These are phyloP conservation scores for Sipunculus nudus DNA, from an alignment of 2,888 invertebrate species.

Conservation along the genomic window DNA sequence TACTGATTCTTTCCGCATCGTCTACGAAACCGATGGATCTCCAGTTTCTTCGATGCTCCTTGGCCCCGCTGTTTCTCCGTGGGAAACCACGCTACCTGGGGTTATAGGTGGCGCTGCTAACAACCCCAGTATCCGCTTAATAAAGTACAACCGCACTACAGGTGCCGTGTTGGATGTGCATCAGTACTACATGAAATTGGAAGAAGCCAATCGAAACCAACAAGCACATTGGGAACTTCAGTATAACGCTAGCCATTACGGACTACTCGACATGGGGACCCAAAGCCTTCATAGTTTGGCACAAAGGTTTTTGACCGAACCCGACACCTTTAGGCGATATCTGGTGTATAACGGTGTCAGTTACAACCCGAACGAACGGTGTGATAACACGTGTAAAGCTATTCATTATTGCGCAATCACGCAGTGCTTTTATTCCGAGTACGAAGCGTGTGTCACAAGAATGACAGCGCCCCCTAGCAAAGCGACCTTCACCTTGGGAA, in stretches of 20 bases:
- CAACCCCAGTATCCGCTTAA: slow-evolving; percentile 88
- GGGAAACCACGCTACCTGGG: slow-evolving; percentile 70
- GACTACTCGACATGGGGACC: slow-evolving; percentile 16
- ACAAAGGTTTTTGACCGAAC: slow-evolving; percentile 17
- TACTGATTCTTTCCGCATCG: slow-evolving; percentile 55
- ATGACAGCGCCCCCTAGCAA: too few species aligned
- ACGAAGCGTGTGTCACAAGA: slow-evolving; percentile 24
- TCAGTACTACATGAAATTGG: slow-evolving; percentile 87
- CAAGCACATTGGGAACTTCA: slow-evolving; percentile 79
- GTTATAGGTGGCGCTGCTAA: slow-evolving; percentile 68
- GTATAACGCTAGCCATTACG: slow-evolving; percentile 23
- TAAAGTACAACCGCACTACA: slow-evolving; percentile 81
- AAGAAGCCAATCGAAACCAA: slow-evolving; percentile 71
- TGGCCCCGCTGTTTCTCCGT: slow-evolving; percentile 90
- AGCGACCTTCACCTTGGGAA: too few species aligned
- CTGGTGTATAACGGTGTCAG: slow-evolving; percentile 29
- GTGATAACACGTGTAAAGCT: slow-evolving; percentile 14
- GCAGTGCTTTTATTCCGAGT: slow-evolving; percentile 19
- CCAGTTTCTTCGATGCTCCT: slow-evolving; percentile 87
- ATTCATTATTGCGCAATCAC: slow-evolving; percentile 31
- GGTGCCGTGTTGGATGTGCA: slow-evolving; percentile 84
- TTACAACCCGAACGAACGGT: slow-evolving; percentile 28
- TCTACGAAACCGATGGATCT: slow-evolving; percentile 35
- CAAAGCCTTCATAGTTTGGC: slow-evolving; percentile 13
- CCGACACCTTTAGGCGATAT: slow-evolving; percentile 22